Conservation (phyloP, 2,113 vertebrate genomes). For the Promerops cafer region DNA sequence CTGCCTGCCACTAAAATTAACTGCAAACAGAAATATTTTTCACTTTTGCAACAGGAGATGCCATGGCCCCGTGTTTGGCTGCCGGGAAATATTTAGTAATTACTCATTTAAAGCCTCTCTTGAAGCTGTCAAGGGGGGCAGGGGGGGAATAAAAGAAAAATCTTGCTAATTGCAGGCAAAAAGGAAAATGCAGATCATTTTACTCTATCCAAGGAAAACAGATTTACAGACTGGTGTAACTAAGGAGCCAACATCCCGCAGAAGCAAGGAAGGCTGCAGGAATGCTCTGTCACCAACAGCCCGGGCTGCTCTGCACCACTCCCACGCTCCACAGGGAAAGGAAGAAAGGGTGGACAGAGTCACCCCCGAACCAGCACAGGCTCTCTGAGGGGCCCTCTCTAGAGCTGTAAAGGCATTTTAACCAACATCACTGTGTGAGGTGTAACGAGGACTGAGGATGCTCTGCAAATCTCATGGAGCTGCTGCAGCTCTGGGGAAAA, state of each 20-base stretch:
- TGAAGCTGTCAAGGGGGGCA: slow-evolving; percentile 62
- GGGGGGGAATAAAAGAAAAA: slow-evolving; percentile 24
- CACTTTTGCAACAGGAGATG: slow-evolving; percentile 80
- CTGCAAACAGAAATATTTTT: slow-evolving; percentile 86
- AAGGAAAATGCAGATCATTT: slow-evolving; percentile 9
- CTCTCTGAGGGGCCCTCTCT: neutral
- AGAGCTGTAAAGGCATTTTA: neutral
- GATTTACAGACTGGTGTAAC: neutral
- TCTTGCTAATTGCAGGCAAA: slow-evolving; percentile 53
- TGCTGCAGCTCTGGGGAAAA: neutral
- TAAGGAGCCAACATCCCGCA: neutral
- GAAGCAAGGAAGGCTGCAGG: neutral
- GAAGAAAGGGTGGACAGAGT: neutral
- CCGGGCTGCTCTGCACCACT: neutral
- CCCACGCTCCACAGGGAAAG: neutral
- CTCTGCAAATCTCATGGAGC: fast-evolving
- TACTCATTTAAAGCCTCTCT: slow-evolving; percentile 78
- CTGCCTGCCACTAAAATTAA: slow-evolving; percentile 90
- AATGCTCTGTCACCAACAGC: neutral
- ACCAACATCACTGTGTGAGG: fast-evolving
- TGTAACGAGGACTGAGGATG: fast-evolving
- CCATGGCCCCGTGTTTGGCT: slow-evolving; percentile 73
- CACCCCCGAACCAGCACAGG: neutral
- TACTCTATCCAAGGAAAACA: neutral
- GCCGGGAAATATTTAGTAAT: slow-evolving; percentile 84